phyloP scores from a whole-genome alignment of 2,888 invertebrate species.

The Periphyllus acericola region DNA sequence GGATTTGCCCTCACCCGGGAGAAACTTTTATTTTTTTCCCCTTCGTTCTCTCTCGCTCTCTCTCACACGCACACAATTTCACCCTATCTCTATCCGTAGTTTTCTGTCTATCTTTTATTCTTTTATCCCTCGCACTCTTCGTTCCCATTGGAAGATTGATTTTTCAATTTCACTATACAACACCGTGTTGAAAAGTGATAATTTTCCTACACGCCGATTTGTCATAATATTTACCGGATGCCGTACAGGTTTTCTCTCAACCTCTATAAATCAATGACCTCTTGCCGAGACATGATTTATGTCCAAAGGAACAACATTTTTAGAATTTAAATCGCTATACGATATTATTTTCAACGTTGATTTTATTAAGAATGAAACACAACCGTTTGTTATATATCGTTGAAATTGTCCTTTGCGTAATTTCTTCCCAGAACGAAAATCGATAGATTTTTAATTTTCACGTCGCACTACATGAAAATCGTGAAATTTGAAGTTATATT shows the following conservation, averaged over 20 bases:
- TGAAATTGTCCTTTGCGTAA: too few species aligned
- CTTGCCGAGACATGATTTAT: constrained; percentile 5
- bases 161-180: constrained; percentile 38
- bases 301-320: neutral
- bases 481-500: too few species aligned
- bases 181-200: constrained; percentile 4
- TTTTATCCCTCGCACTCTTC: neutral
- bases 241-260: constrained; percentile 4
- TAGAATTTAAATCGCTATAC: neutral
- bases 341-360: neutral
- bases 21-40: constrained; percentile 34
- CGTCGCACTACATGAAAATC: too few species aligned
- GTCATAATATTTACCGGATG: constrained; percentile 36
- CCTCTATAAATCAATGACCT: constrained; percentile 4
- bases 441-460: too few species aligned
- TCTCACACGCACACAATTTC: too few species aligned
- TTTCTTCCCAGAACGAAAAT: too few species aligned
- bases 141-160: neutral
- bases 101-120: neutral
- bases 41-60: neutral
- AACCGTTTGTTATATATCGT: too few species aligned
- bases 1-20: neutral
- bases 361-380: neutral
- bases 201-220: constrained; percentile 36
- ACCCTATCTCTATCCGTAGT: neutral